Evolutionary conservation across 2,888 invertebrate genomes (phyloP).

Genomic region (Adelognathus sp.): DNA sequence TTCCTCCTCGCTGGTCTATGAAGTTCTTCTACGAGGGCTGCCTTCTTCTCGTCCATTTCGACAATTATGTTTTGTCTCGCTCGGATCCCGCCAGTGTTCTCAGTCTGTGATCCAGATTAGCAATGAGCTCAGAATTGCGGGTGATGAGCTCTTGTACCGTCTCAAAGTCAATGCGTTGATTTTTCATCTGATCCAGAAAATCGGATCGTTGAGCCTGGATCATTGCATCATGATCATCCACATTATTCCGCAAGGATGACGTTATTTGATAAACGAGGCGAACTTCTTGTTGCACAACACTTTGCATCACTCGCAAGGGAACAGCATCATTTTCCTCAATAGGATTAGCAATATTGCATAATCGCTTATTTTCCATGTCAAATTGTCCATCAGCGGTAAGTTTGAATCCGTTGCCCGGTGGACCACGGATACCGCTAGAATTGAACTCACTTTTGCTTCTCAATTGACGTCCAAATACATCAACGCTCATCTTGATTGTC

Average conservation of each 20-base stretch:
- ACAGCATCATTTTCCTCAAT: slow-evolving; percentile 17
- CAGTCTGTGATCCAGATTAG: not conserved
- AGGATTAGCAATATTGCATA: slow-evolving; percentile 37
- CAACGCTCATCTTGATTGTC: slow-evolving; percentile 3
- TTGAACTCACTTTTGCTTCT: not conserved
- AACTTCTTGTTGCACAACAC: slow-evolving; percentile 6
- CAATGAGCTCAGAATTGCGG: too few species aligned
- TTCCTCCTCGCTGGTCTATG: slow-evolving; percentile 35
- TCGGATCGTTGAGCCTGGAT: not conserved
- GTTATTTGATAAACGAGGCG: not conserved
- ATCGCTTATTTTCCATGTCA: slow-evolving; percentile 39
- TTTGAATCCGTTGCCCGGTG: slow-evolving; percentile 27
- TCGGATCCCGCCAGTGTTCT: not conserved
- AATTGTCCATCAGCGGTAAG: slow-evolving; percentile 34
- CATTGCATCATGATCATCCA: not conserved
- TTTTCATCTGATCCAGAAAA: too few species aligned
- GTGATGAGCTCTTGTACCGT: too few species aligned
- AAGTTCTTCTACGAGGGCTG: not conserved
- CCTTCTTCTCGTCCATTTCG: slow-evolving; percentile 8
- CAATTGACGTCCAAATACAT: slow-evolving; percentile 17
- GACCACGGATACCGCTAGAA: not conserved
- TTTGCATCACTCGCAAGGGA: not conserved
- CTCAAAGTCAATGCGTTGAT: too few species aligned
- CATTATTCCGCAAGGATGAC: slow-evolving; percentile 6
- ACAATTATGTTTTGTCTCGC: too few species aligned